Base-by-base conservation (phyloP, 2,888 invertebrate species). In the Mythimna loreyi region DNA sequence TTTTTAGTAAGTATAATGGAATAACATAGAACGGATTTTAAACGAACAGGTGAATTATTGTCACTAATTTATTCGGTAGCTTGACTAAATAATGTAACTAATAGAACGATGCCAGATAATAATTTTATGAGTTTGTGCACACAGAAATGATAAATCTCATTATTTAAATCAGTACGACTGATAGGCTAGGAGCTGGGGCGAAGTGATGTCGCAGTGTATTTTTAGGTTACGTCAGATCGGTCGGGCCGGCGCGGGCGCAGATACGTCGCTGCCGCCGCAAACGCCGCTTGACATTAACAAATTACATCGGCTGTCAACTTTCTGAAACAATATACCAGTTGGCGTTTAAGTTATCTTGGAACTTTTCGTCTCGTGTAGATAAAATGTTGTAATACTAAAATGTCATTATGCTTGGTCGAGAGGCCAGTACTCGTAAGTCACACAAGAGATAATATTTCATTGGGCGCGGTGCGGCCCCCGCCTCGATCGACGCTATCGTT, bases 311-410 rank as follows among this genome's bases (percentile, higher is more conserved):
- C 93, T 92, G 94, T 94, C 93, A 92, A 91, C 92, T 92, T 92
- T 93, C 90, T 93, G 94, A 95, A 95, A 95, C 95, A 95, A 95
- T 95, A 94, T 94, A 94, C 93, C 92, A 92, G 92, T 93, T 92
- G 93, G 92, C 93, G 95, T 95, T 95, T 95, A 94, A 93, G 90
- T 94, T 95, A 95, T 95, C 95, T 95, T 82, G 84, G 87, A 88
- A 93, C 92, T 94, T 95, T 94, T 95, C 93, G 93, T 93, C 92
- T 92, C 90, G 90, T 91, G 90, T 92, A 94, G 94, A 95, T 95
- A 95, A 94, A 93, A 91, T 92, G 94, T 93, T 95, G 94, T 95
- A 95, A 92, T 93, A 95, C 94, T 94, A 94, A 95, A 95, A 94
- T 94, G 94, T 94, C 95, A 95, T 95, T 95, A 94, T 92, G 93